Evolutionary conservation across 2,888 invertebrate species (phyloP).

Genomic region (Microctonus aethiopoides): DNA sequence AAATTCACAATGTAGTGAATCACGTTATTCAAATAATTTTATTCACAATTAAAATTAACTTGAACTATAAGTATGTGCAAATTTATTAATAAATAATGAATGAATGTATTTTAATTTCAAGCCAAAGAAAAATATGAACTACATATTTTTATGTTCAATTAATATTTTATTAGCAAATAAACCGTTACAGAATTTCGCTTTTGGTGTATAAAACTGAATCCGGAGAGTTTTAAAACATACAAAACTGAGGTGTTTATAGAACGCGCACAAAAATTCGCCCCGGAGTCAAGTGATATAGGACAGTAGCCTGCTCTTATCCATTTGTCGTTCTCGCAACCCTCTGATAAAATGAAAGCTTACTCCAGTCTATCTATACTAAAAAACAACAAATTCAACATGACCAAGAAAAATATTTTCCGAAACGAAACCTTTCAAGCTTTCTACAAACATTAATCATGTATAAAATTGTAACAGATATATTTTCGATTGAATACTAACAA

Average conservation of each 20-base stretch:
- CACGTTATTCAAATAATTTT: too few relatives aligned
- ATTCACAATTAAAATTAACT: too few relatives aligned
- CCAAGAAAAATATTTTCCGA: constrained; percentile 30
- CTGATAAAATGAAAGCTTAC: not conserved
- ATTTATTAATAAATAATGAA: too few relatives aligned
- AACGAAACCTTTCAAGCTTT: not conserved
- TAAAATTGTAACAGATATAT: not conserved
- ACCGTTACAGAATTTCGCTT: not conserved
- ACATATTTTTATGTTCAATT: not conserved
- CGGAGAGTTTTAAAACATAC: constrained; percentile 31
- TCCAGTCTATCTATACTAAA: not conserved
- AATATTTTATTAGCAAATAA: not conserved
- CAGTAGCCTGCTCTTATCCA: not conserved
- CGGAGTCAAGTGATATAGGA: not conserved
- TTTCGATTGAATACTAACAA: not conserved
- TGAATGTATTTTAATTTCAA: too few relatives aligned
- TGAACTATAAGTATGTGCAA: too few relatives aligned
- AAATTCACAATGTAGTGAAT: too few relatives aligned
- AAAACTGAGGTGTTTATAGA: constrained; percentile 21
- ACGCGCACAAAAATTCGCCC: constrained; percentile 12
- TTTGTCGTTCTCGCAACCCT: constrained; percentile 2
- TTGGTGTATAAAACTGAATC: not conserved
- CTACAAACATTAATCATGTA: not conserved
- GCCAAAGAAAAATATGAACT: not conserved
- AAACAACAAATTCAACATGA: not conserved